These are phyloP conservation scores for Pseudopleuronectes americanus DNA, from an alignment of 2,797 vertebrate species.

Conservation along the genomic window DNA sequence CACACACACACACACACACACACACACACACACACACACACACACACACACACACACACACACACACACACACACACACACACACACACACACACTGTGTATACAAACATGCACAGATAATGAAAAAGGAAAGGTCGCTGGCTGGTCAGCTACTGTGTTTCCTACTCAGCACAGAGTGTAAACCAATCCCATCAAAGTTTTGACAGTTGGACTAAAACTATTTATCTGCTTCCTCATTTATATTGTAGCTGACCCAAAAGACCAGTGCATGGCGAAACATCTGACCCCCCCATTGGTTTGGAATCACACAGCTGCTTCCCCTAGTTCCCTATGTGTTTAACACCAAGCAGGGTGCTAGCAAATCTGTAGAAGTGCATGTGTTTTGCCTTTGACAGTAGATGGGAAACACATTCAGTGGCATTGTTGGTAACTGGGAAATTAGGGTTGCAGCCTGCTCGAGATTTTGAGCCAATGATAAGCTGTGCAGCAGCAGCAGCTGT, in stretches of 20 bases:
- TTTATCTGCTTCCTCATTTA: conserved; percentile 29
- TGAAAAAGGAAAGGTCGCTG: conserved; percentile 38
- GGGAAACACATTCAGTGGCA: conserved; percentile 23
- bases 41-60: too few relatives aligned
- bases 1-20: too few relatives aligned
- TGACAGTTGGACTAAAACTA: conserved; percentile 33
- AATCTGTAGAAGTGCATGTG: conserved; percentile 4
- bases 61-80: too few relatives aligned
- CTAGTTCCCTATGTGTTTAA: too few relatives aligned
- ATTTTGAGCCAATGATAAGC: neutral
- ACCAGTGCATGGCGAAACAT: neutral
- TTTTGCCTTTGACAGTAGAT: conserved; percentile 13
- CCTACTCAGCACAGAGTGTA: conserved; percentile 11
- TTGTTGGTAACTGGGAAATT: conserved; percentile 2
- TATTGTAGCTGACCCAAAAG: neutral
- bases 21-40: too few relatives aligned
- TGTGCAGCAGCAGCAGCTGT: neutral
- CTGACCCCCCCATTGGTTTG: neutral
- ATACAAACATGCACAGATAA: conserved; percentile 36
- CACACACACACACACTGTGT: neutral
- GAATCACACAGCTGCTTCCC: neutral
- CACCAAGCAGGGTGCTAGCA: neutral
- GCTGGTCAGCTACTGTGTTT: conserved; percentile 42
- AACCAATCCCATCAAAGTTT: conserved; percentile 3
- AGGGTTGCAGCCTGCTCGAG: conserved; percentile 9